Base-by-base conservation (phyloP, 2,888 invertebrate genomes). In the Cataglyphis rosenhaueri region DNA sequence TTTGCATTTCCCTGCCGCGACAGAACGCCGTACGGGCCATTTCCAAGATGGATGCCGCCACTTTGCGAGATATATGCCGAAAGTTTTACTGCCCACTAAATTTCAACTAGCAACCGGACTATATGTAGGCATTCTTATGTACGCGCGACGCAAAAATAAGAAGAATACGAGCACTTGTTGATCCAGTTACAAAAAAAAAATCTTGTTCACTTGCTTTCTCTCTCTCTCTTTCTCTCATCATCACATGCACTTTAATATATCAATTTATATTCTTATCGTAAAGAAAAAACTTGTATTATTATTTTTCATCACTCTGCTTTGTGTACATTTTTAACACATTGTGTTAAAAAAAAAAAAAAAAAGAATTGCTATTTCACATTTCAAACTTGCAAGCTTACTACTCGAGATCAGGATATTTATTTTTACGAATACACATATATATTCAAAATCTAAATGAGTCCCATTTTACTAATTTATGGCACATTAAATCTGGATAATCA, bases 11-110 rank as follows among this genome's bases (percentile, higher is more conserved):
- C 88, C 88, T 82, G 83, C 84, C 84, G 85, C 83, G 86, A 73
- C 75, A 85, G 82, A 85, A 81, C 86, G 86, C 87, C 88, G 86
- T 85, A 84, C 84, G 59, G 87, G 85, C 92, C 91, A 92, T 93
- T 93, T 90, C 89, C 92, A 93, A 93, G 93, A 93, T 92, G 91
- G 91, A 93, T 93, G 89, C 92, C 91, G 90, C 92, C 91, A 93
- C 93, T 93, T 92, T 91, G 84, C 90, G 86, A 91, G 92, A 93
- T 93, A 91, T 92, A 93, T 88, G 92, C 86, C 89, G 92, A 93
- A 93, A 93, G 92, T 93, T 93, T 93, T 92, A 93, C 90, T 92
- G 90, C 92, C 91, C 91, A 91, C 91, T 93, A 93, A 93, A 93
- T 93, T 93, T 92, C 89, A 90, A 90, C 92, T 93, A 92, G 68